Evolutionary conservation across 2,113 vertebrate genomes (phyloP).

Genomic region (Noctilio leporinus): DNA sequence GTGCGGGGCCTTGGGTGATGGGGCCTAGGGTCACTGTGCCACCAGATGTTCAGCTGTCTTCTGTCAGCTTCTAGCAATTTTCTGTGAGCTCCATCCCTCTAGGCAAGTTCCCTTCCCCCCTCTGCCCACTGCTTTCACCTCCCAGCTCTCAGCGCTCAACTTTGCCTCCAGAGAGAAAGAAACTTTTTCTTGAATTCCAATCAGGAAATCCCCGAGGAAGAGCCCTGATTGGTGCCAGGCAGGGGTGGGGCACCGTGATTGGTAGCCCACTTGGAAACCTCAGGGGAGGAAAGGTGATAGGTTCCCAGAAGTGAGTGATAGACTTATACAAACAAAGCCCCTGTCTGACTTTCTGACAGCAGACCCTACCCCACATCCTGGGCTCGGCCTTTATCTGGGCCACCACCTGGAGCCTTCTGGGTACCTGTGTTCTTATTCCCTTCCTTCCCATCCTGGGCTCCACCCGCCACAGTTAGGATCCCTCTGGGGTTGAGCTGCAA

Average conservation of each 20-base stretch:
- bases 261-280: background rate
- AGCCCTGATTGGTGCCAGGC: background rate
- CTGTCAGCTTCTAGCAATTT: background rate
- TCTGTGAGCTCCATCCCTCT: background rate
- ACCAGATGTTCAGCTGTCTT: background rate
- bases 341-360: background rate
- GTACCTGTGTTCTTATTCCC: background rate
- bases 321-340: background rate
- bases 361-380: background rate
- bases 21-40: background rate
- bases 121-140: background rate
- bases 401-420: background rate
- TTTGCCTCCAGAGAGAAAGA: constrained; percentile 12
- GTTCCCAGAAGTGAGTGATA: background rate
- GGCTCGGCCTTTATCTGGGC: background rate
- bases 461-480: background rate
- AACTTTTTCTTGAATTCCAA: constrained; percentile 20
- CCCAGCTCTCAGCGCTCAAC: background rate
- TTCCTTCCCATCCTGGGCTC: background rate
- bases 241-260: background rate
- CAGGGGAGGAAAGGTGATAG: too few relatives aligned
- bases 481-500: background rate
- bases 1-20: background rate
- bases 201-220: constrained; percentile 10
- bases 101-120: background rate